These are phyloP conservation scores for Epinephelus lanceolatus DNA, from an alignment of 2,113 vertebrate genomes.

Conservation along the genomic window DNA sequence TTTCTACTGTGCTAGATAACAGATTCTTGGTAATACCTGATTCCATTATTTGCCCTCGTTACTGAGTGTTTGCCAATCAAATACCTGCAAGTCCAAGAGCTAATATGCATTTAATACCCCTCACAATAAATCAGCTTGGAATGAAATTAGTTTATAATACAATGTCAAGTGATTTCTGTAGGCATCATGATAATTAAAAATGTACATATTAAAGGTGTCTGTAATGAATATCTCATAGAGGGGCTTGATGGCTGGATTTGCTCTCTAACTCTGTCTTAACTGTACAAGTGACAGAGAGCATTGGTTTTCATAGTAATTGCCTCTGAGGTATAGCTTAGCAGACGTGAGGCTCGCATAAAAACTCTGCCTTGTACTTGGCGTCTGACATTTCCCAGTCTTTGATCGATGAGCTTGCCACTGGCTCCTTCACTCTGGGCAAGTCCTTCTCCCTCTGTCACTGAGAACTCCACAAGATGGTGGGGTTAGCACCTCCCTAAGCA, in stretches of 20 bases:
- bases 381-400: conserved; percentile 79
- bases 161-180: conserved; percentile 14
- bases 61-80: neutral
- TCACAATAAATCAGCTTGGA: neutral
- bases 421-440: conserved; percentile 73
- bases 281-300: conserved; percentile 29
- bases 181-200: conserved; percentile 14
- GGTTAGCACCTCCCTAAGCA: conserved; percentile 61
- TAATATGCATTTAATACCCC: neutral
- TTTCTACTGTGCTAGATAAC: neutral
- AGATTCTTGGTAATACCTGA: neutral
- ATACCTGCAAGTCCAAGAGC: neutral
- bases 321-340: conserved; percentile 56
- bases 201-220: conserved; percentile 4
- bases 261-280: conserved; percentile 25
- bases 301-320: conserved; percentile 50
- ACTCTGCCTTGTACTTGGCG: conserved; percentile 69
- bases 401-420: conserved; percentile 79
- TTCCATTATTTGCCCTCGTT: neutral
- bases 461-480: conserved; percentile 66
- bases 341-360: conserved; percentile 58
- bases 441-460: conserved; percentile 71
- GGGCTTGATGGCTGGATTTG: conserved; percentile 32
- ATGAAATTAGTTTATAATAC: neutral
- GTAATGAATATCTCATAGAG: conserved; percentile 38